Evolutionary conservation across 2,113 vertebrate species (phyloP).

Genomic region (Chionis minor): DNA sequence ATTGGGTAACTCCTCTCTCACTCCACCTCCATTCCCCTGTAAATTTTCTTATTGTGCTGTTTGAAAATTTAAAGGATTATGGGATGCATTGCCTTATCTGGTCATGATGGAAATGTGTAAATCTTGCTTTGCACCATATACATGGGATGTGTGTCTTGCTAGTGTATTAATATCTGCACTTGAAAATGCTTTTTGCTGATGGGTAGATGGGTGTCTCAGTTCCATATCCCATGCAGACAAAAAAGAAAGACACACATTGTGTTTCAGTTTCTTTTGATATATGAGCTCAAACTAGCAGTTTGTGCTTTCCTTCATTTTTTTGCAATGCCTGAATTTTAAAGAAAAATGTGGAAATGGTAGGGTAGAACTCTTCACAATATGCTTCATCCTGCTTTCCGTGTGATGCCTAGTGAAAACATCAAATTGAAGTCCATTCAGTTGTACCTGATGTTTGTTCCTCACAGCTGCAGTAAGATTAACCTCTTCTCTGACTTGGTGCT

Average conservation of each 20-base stretch:
- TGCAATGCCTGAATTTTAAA: conserved; percentile 17
- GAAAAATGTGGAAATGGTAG: conserved; percentile 15
- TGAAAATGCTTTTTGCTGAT: neutral
- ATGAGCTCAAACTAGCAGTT: conserved; percentile 5
- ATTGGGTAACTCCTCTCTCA: neutral
- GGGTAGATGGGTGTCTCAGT: neutral
- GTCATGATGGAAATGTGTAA: neutral
- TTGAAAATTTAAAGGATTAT: neutral
- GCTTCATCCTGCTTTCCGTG: conserved; percentile 15
- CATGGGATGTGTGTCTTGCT: neutral
- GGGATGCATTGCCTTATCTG: neutral
- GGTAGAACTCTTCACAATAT: conserved; percentile 42
- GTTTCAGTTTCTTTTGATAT: conserved; percentile 18
- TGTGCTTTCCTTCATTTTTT: neutral
- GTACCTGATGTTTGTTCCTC: conserved; percentile 14
- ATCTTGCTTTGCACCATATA: neutral
- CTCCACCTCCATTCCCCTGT: neutral
- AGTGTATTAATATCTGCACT: neutral
- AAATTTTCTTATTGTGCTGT: neutral
- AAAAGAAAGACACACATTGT: neutral
- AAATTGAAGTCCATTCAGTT: conserved; percentile 30
- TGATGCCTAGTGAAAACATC: neutral
- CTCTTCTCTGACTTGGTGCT: conserved; percentile 22
- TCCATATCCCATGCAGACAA: neutral
- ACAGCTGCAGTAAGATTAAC: conserved; percentile 26